Percentiles rank a stretch among this genome's conserved stretches.
Conservation (phyloP, 2,888 invertebrate species). For the Dasypolia templi region DNA sequence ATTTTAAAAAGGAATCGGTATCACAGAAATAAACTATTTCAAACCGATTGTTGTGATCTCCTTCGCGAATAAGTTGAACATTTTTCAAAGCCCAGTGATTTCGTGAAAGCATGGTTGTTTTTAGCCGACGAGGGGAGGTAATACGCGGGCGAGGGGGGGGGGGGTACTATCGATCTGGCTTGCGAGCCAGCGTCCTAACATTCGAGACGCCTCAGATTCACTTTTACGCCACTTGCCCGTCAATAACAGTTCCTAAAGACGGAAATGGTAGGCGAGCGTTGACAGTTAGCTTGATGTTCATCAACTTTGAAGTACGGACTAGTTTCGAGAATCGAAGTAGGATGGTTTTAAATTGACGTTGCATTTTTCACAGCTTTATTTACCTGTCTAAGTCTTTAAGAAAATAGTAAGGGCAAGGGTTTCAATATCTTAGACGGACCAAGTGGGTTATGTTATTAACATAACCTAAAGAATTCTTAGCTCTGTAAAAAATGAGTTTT, state of each 20-base stretch:
- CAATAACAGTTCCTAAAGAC: slow-evolving; percentile 74
- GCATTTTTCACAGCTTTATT: not conserved
- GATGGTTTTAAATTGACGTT: not conserved
- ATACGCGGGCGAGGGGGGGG: slow-evolving; percentile 58
- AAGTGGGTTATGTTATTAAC: not conserved
- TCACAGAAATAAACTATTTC: slow-evolving; percentile 49
- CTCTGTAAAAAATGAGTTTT: not conserved
- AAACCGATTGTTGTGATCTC: slow-evolving; percentile 50
- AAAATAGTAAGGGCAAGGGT: not conserved
- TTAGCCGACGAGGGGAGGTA: slow-evolving; percentile 51
- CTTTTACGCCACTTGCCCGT: slow-evolving; percentile 81
- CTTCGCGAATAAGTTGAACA: slow-evolving; percentile 47
- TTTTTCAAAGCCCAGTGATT: slow-evolving; percentile 58
- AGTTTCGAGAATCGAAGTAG: not conserved
- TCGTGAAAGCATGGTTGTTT: slow-evolving; percentile 63
- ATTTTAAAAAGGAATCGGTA: slow-evolving; percentile 38
- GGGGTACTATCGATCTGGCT: slow-evolving; percentile 74
- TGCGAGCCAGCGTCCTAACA: slow-evolving; percentile 71
- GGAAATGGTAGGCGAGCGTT: slow-evolving; percentile 72
- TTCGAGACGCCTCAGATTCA: slow-evolving; percentile 75
- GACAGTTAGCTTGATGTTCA: slow-evolving; percentile 56
- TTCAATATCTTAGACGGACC: not conserved
- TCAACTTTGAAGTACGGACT: slow-evolving; percentile 6
- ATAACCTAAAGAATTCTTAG: too few species aligned
- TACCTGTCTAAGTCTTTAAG: not conserved